A percentile compares a stretch with the other conserved stretches of the same genome.
Evolutionary conservation across 1,140 invertebrate species (phyloP).

Genomic region (Drosophila auraria): DNA sequence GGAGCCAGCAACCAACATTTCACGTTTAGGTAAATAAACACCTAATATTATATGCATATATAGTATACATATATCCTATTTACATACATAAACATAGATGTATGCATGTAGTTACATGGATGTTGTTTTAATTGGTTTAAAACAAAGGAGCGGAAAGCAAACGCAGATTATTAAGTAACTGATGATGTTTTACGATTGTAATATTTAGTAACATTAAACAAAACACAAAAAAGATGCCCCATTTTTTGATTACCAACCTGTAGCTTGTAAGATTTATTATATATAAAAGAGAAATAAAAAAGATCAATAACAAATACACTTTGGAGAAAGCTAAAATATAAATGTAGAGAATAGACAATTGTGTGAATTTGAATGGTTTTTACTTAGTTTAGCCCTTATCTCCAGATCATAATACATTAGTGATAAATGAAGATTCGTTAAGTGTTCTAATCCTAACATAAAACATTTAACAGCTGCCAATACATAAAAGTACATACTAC

Average conservation of each 20-base stretch:
- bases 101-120: constrained; percentile 60
- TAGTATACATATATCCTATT: constrained; percentile 40
- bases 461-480: constrained; percentile 35
- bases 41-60: constrained; percentile 38
- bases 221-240: constrained; percentile 14
- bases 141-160: constrained; percentile 43
- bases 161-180: constrained; percentile 41
- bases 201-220: constrained; percentile 55
- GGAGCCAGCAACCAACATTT: constrained; percentile 48
- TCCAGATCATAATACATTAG: neutral
- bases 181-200: constrained; percentile 62
- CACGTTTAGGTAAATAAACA: constrained; percentile 52
- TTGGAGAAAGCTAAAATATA: constrained; percentile 71
- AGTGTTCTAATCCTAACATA: neutral
- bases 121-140: constrained; percentile 77
- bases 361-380: constrained; percentile 15
- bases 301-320: constrained; percentile 40
- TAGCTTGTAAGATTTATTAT: constrained; percentile 56
- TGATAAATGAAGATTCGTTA: constrained; percentile 15
- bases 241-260: constrained; percentile 69
- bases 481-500: constrained; percentile 5
- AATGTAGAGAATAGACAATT: constrained; percentile 57
- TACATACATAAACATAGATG: constrained; percentile 35
- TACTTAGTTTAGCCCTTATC: neutral
- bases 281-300: constrained; percentile 34